These are phyloP conservation scores for Toxotes lorentzi DNA, from an alignment of 2,797 vertebrate genomes.

Conservation along the genomic window DNA sequence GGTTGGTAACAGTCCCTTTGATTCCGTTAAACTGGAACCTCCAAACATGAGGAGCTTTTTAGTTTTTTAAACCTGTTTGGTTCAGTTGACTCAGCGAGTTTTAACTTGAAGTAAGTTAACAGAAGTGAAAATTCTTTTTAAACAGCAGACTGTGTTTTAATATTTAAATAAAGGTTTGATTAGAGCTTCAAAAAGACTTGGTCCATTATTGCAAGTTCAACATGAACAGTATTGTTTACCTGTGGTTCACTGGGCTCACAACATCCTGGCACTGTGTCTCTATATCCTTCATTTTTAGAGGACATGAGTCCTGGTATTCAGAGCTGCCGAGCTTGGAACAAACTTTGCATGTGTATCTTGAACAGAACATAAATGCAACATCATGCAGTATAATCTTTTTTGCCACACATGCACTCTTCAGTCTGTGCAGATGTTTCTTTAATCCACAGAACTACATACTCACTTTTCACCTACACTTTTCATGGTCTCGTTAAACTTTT, in stretches of 20 bases:
- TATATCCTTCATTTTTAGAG: neutral
- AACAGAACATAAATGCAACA: neutral
- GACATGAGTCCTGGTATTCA: neutral
- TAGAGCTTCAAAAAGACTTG: too few relatives aligned
- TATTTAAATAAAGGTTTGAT: neutral
- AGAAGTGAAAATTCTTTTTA: neutral
- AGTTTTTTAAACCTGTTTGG: too few relatives aligned
- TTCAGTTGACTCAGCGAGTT: neutral
- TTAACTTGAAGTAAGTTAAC: neutral
- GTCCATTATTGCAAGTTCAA: too few relatives aligned
- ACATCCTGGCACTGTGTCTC: neutral
- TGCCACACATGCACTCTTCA: neutral
- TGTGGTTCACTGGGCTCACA: neutral
- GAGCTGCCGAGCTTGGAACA: neutral
- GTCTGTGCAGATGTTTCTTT: neutral
- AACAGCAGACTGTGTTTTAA: neutral
- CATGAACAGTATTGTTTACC: neutral
- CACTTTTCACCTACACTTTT: conserved; percentile 15
- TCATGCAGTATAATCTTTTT: neutral
- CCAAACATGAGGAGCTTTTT: too few relatives aligned
- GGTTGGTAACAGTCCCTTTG: too few relatives aligned
- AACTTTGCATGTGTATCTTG: neutral
- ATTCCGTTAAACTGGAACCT: too few relatives aligned
- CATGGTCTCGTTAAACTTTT: conserved; percentile 13
- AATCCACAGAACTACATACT: neutral